Percentiles rank a stretch among this genome's conserved stretches.
phyloP scores from a whole-genome alignment of 2,797 vertebrate species.

The Hozukius guyotensis region DNA sequence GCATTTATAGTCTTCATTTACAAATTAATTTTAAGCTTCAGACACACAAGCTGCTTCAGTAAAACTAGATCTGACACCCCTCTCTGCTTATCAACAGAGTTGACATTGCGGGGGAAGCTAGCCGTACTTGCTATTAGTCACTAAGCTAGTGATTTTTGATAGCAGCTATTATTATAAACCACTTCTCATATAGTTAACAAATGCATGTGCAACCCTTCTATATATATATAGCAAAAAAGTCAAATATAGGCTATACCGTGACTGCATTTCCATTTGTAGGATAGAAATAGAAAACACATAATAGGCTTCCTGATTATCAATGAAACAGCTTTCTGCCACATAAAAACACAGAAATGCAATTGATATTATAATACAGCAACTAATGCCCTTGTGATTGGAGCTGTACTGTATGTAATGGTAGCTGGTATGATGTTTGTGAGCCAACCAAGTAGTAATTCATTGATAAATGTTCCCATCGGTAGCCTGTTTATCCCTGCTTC shows the following conservation, averaged over 20 bases:
- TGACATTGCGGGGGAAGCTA: background rate
- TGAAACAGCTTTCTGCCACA: background rate
- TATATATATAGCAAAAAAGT: background rate
- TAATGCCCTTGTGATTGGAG: background rate
- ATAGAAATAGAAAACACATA: too few species aligned
- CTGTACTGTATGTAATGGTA: background rate
- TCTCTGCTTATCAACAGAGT: background rate
- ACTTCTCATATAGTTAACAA: background rate
- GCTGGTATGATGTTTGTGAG: background rate
- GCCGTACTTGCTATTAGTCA: background rate
- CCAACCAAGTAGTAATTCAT: background rate
- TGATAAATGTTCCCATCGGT: background rate
- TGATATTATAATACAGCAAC: background rate
- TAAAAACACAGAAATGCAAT: background rate
- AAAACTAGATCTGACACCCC: background rate
- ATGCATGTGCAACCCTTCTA: background rate
- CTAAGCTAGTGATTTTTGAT: background rate
- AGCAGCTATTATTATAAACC: too few species aligned
- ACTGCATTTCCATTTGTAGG: background rate
- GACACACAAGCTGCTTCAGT: background rate
- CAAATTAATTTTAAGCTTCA: background rate
- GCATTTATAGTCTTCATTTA: background rate
- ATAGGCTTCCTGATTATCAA: background rate
- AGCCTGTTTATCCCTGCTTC: background rate
- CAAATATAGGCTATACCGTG: background rate